phyloP scores from a whole-genome alignment of 2,113 vertebrate species.

The Scortum barcoo region DNA sequence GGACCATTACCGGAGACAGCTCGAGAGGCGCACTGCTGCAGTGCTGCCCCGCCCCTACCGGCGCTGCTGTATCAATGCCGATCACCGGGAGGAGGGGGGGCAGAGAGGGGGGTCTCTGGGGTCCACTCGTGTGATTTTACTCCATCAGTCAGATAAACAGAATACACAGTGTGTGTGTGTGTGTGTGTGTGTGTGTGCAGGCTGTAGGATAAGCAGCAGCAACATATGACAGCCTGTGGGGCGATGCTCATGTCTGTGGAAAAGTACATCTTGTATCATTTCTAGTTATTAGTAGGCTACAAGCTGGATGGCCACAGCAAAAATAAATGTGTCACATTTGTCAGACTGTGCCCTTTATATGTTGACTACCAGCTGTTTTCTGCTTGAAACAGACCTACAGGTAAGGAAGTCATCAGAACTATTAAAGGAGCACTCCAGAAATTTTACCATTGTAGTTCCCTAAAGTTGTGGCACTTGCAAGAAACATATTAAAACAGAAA shows the following conservation, averaged over 20 bases:
- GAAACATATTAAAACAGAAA: too few relatives aligned
- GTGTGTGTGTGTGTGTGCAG: background rate
- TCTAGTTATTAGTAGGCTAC: too few relatives aligned
- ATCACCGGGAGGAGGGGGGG: constrained; percentile 28
- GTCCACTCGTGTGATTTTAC: constrained; percentile 66
- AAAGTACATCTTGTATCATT: background rate
- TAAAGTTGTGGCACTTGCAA: background rate
- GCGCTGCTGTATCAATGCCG: constrained; percentile 72
- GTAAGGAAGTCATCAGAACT: background rate
- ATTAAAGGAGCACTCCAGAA: background rate
- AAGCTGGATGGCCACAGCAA: background rate
- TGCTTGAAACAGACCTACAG: background rate
- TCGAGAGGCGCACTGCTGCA: constrained; percentile 81
- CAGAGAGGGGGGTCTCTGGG: constrained; percentile 29
- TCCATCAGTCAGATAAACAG: constrained; percentile 49
- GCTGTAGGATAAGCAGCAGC: background rate
- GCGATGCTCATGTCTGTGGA: background rate
- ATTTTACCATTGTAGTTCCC: background rate
- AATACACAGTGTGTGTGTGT: background rate
- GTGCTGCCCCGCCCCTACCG: constrained; percentile 81
- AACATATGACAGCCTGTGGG: background rate
- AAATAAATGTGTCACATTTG: background rate
- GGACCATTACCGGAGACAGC: constrained; percentile 81
- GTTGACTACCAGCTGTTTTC: background rate
- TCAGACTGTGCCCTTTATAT: background rate